Evolutionary conservation across 2,113 vertebrate genomes (phyloP).

Genomic region (Lepus europaeus): DNA sequence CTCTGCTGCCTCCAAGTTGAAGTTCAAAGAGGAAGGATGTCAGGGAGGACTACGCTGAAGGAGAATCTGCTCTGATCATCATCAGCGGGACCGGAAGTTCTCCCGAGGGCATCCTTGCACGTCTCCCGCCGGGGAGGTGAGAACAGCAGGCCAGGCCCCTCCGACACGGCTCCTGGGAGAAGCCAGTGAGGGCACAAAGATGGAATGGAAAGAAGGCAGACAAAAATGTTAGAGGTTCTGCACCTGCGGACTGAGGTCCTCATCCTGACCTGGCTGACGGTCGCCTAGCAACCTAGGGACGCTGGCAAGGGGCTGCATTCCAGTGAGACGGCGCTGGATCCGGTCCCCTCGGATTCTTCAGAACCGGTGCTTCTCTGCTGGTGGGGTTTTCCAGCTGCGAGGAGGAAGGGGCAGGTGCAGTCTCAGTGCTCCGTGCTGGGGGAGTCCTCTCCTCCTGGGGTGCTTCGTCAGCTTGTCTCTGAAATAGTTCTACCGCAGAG

Average conservation of each 20-base stretch:
- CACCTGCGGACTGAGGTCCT: background rate
- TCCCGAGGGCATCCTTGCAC: background rate
- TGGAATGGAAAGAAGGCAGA: background rate
- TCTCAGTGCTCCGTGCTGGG: background rate
- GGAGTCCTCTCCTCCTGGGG: background rate
- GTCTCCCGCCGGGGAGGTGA: background rate
- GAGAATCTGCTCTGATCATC: background rate
- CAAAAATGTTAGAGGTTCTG: background rate
- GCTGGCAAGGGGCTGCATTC: too few relatives aligned
- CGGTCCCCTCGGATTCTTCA: too few relatives aligned
- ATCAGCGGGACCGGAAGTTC: background rate
- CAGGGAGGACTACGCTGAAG: too few relatives aligned
- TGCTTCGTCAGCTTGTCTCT: background rate
- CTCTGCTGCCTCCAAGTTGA: constrained; percentile 59
- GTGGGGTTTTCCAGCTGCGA: background rate
- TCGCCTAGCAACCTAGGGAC: background rate
- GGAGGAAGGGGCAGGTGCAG: background rate
- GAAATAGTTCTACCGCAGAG: background rate
- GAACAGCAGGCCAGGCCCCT: background rate
- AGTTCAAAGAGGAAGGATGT: background rate
- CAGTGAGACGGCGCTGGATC: too few relatives aligned
- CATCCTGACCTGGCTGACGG: background rate
- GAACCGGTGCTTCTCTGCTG: background rate
- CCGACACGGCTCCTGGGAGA: background rate
- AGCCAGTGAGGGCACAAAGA: background rate